Evolutionary conservation across 1,140 invertebrate species (phyloP), one percentile per base, ranked within the genome.

Genomic region (Drosophila nasuta): DNA sequence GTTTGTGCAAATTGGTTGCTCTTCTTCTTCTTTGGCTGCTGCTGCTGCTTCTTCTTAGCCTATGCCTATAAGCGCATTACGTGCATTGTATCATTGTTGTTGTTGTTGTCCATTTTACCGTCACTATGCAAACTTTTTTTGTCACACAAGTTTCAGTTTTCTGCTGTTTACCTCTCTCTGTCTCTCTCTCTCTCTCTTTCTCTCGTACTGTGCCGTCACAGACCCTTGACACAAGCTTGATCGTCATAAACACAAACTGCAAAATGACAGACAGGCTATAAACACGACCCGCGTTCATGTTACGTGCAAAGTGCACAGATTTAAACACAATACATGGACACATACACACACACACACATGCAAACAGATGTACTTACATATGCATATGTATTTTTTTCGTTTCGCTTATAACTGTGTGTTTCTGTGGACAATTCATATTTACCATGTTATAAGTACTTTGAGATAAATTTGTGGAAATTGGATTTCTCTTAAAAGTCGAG

Each of bases 51-150:
- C 60, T 56, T 20, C 8, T 41, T 25, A 25, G 56, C 3, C 45
- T 41, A 49, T 52, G 46, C 60, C 33, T 66, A 67, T 46, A 58
- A 73, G 58, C 64, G 59, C 73, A 74, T 70, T 79, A 81, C 75
- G 59, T 75, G 59, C 58, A 58, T 30, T 56, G 41, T 5, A 35
- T 57, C 57, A 28, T 15, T 67, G n/a, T 6, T 51, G 20, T 6
- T 51, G 20, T 8, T 65, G 48, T 28, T 72, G 17, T 25, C 7
- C 60, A n/a, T 28, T 65, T 49, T 43, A 66, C 62, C 54, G 54
- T 68, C 54, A 43, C 60, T 76, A 83, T 80, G 62, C 52, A 78
- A 79, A 86, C 68, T 81, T 71, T 75, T 70, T 75, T 28, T 62
- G 57, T 30, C 66, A 52, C 33, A 62, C 58, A 60, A 69, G 41